Percentiles rank a stretch among this genome's conserved stretches.
These are phyloP conservation scores for Tachysurus fulvidraco DNA, from an alignment of 2,113 vertebrate genomes.

Conservation along the genomic window DNA sequence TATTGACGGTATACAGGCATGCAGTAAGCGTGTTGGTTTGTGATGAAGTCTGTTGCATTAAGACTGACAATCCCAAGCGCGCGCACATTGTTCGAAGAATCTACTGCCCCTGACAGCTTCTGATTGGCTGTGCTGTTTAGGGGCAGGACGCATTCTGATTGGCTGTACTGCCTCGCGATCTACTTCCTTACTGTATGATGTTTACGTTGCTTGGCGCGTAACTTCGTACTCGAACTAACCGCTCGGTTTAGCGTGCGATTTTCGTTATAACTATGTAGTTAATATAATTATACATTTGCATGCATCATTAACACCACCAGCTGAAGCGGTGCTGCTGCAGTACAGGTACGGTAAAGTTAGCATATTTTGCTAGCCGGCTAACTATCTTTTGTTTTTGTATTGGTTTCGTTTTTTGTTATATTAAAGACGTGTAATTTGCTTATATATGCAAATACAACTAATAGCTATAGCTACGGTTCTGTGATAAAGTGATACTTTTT, in stretches of 20 bases:
- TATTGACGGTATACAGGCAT: neutral
- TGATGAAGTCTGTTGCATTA: neutral
- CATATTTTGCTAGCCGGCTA: neutral
- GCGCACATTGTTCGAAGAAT: neutral
- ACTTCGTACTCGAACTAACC: neutral
- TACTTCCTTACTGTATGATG: neutral
- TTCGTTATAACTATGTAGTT: slow-evolving; percentile 13
- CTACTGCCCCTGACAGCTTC: neutral
- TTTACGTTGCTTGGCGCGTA: slow-evolving; percentile 4
- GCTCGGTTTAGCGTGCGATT: too few species aligned
- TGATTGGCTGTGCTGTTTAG: neutral
- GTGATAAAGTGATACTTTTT: too few species aligned
- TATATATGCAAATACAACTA: neutral
- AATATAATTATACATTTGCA: neutral
- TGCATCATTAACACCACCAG: neutral
- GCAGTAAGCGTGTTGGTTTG: neutral
- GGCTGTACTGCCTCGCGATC: neutral
- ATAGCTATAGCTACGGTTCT: neutral
- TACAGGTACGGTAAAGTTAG: neutral
- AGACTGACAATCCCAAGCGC: neutral
- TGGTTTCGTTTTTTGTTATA: neutral
- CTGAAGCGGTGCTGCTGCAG: neutral
- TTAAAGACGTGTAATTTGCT: neutral
- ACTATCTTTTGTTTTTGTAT: neutral
- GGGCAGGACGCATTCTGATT: neutral